A percentile compares a stretch with the other conserved stretches of the same genome.
Conservation (phyloP, 2,888 invertebrate species). For the Cryptophagus acutangulus region DNA sequence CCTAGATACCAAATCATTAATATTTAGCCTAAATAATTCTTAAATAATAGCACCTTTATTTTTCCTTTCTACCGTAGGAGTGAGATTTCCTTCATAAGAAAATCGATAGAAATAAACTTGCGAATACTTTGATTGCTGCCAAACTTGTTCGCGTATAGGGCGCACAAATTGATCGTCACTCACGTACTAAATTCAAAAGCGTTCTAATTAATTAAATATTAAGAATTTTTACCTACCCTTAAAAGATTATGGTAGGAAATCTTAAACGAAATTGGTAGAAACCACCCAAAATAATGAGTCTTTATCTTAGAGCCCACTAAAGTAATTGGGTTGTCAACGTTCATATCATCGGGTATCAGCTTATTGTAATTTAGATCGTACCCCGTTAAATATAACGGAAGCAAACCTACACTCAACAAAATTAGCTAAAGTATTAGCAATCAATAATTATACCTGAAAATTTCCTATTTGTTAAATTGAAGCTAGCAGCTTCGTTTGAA, state of each 20-base stretch:
- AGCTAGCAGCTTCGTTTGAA: not conserved
- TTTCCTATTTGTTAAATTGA: too few relatives aligned
- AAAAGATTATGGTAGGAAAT: too few relatives aligned
- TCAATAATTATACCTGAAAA: too few relatives aligned
- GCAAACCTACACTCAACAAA: not conserved
- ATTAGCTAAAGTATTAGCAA: too few relatives aligned
- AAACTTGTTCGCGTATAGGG: not conserved
- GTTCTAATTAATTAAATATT: too few relatives aligned
- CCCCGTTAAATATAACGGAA: not conserved
- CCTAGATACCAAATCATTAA: not conserved
- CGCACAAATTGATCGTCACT: constrained; percentile 2
- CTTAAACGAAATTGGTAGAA: too few relatives aligned
- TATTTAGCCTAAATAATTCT: not conserved
- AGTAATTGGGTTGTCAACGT: constrained; percentile 1
- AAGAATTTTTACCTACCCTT: too few relatives aligned
- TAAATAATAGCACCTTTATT: not conserved
- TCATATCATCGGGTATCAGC: not conserved
- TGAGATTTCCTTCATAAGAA: not conserved
- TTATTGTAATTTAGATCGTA: not conserved
- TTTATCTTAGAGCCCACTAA: too few relatives aligned
- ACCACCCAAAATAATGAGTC: constrained; percentile 1
- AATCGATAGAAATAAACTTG: not conserved
- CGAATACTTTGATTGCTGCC: not conserved
- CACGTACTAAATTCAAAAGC: too few relatives aligned
- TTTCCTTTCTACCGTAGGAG: too few relatives aligned